Evolutionary conservation across 2,888 invertebrate species (phyloP).

Genomic region (Ectemnius cavifrons): DNA sequence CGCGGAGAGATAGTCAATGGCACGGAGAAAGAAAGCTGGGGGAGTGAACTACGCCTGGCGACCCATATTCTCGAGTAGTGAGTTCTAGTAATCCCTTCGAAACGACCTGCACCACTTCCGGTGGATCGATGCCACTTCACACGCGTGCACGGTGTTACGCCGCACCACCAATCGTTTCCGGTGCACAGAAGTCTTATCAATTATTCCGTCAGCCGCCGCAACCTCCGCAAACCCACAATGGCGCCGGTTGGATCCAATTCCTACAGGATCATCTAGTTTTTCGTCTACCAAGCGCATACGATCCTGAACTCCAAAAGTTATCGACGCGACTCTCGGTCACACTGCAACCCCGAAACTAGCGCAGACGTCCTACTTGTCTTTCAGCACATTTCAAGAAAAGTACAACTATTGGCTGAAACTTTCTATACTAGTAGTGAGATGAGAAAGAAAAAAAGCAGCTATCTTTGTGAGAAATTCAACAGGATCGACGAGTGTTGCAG

Average conservation of each 20-base stretch:
- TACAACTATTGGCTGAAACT: no score
- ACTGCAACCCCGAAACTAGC: no score
- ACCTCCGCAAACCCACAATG: not conserved
- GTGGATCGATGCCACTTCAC: conserved; percentile 47
- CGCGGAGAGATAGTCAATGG: conserved; percentile 55
- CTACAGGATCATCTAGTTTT: not conserved
- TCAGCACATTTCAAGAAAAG: no score
- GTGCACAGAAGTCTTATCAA: conserved; percentile 2
- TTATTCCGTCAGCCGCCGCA: conserved; percentile 7
- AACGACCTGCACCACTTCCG: conserved; percentile 40
- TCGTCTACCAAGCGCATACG: no score
- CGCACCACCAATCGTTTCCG: conserved; percentile 9
- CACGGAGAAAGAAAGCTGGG: conserved; percentile 20
- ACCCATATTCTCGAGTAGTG: conserved; percentile 55
- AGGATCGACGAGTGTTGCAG: not conserved
- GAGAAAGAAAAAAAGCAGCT: not conserved
- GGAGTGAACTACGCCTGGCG: conserved; percentile 40
- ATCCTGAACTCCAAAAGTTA: no score
- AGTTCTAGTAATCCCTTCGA: conserved; percentile 49
- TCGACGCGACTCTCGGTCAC: no score
- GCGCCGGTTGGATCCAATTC: not conserved
- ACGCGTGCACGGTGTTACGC: conserved; percentile 16
- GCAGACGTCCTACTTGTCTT: no score
- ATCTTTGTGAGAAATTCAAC: not conserved
- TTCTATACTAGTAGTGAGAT: no score